Conservation (phyloP, 1,140 invertebrate genomes). For the Yoshiicerus persimilis region DNA sequence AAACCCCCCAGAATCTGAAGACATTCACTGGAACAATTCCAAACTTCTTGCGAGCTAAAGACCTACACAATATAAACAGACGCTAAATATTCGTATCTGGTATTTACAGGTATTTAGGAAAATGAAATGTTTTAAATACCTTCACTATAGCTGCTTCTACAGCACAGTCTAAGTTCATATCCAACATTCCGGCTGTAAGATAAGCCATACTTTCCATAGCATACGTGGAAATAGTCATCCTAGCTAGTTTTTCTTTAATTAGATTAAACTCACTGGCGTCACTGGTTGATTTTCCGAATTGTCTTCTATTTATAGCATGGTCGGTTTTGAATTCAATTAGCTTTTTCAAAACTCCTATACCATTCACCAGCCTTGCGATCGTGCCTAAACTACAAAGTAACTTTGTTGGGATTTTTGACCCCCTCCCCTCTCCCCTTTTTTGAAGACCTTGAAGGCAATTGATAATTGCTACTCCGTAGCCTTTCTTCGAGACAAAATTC, state of each 20-base stretch:
- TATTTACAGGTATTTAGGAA: too few species aligned
- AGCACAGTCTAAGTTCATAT: conserved; percentile 67
- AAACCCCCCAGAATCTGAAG: conserved; percentile 67
- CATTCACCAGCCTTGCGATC: too few species aligned
- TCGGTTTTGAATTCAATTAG: conserved; percentile 59
- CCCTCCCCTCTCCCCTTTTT: too few species aligned
- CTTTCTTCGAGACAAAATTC: too few species aligned
- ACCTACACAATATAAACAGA: too few species aligned
- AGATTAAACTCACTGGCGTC: conserved; percentile 63
- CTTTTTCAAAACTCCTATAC: conserved; percentile 55
- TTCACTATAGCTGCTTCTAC: conserved; percentile 81
- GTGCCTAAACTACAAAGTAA: too few species aligned
- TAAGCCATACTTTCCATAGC: conserved; percentile 77
- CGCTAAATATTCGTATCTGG: too few species aligned
- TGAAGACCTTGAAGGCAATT: too few species aligned
- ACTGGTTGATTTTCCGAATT: conserved; percentile 65
- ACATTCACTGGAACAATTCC: conserved; percentile 65
- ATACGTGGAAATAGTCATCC: conserved; percentile 63
- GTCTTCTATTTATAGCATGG: conserved; percentile 64
- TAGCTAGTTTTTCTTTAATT: conserved; percentile 61
- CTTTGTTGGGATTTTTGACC: too few species aligned
- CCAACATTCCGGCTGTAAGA: conserved; percentile 68
- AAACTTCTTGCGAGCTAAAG: conserved; percentile 60
- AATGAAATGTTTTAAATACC: conserved; percentile 56
- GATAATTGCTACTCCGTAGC: too few species aligned